Conservation (phyloP, 2,888 invertebrate species). For the Caenorhabditis panamensis region DNA sequence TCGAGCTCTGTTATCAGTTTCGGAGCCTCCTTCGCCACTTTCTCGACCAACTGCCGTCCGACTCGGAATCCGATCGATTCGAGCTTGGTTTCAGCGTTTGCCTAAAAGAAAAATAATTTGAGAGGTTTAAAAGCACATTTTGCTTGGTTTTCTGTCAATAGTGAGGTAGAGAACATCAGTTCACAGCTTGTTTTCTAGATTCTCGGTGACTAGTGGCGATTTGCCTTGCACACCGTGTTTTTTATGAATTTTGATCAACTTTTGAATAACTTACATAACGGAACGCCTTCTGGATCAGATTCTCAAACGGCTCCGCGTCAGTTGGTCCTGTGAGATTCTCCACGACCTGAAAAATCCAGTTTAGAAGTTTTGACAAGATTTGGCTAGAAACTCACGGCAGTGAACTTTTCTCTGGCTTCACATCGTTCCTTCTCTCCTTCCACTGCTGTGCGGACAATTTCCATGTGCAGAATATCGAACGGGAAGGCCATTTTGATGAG, state of each 20-base stretch:
- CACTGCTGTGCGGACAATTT: slow-evolving; percentile 74
- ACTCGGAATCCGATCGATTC: slow-evolving; percentile 84
- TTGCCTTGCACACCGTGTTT: too few relatives aligned
- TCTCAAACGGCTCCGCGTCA: slow-evolving; percentile 60
- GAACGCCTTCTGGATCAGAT: slow-evolving; percentile 69
- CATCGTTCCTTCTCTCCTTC: slow-evolving; percentile 67
- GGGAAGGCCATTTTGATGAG: slow-evolving; percentile 68
- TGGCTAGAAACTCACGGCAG: slow-evolving; percentile 44
- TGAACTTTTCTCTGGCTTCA: slow-evolving; percentile 62
- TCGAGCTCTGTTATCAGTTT: slow-evolving; percentile 94
- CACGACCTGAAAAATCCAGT: slow-evolving; percentile 58
- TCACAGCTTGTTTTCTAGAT: too few relatives aligned
- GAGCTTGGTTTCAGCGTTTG: slow-evolving; percentile 81
- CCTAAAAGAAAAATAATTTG: slow-evolving; percentile 59
- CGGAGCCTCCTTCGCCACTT: slow-evolving; percentile 79
- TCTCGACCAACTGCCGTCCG: slow-evolving; percentile 84
- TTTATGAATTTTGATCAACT: slow-evolving; percentile 5
- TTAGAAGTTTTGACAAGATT: too few relatives aligned
- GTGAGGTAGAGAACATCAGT: too few relatives aligned
- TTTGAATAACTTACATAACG: slow-evolving; percentile 68
- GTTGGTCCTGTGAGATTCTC: slow-evolving; percentile 55
- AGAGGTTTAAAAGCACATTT: too few relatives aligned
- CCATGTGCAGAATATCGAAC: slow-evolving; percentile 76
- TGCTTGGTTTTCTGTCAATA: not conserved
- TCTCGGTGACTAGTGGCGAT: not conserved